Conservation (phyloP, 2,113 vertebrate species). For the Scomber japonicus region DNA sequence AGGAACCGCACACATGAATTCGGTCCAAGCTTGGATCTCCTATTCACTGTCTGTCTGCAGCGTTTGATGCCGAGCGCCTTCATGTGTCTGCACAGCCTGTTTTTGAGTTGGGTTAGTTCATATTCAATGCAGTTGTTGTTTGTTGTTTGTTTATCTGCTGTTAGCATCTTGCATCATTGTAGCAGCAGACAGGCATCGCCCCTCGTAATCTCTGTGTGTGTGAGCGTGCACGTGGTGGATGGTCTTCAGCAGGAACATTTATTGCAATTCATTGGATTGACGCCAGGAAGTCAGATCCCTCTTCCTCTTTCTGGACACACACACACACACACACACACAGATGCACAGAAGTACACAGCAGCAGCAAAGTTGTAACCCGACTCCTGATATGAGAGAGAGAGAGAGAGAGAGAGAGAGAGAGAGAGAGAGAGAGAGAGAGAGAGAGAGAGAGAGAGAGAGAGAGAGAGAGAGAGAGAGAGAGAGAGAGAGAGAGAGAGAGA, state of each 20-base stretch:
- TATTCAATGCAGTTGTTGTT: slow-evolving; percentile 15
- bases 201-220: slow-evolving; percentile 23
- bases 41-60: neutral
- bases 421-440: slow-evolving; percentile 40
- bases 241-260: slow-evolving; percentile 56
- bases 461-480: slow-evolving; percentile 60
- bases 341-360: slow-evolving; percentile 42
- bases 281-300: slow-evolving; percentile 63
- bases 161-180: slow-evolving; percentile 23
- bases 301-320: slow-evolving; percentile 10
- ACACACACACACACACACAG: slow-evolving; percentile 23
- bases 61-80: neutral
- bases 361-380: slow-evolving; percentile 73
- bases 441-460: slow-evolving; percentile 65
- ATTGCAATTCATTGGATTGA: slow-evolving; percentile 63
- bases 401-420: too few relatives aligned
- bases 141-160: slow-evolving; percentile 15
- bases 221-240: slow-evolving; percentile 11
- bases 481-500: slow-evolving; percentile 37
- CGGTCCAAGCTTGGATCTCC: neutral
- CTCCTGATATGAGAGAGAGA: too few relatives aligned
- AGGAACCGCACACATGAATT: slow-evolving; percentile 5
- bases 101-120: slow-evolving; percentile 8
- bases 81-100: slow-evolving; percentile 2
- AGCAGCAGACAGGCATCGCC: slow-evolving; percentile 25